These are phyloP conservation scores for Dusona sp. DNA, from an alignment of 2,888 invertebrate genomes.

Conservation along the genomic window DNA sequence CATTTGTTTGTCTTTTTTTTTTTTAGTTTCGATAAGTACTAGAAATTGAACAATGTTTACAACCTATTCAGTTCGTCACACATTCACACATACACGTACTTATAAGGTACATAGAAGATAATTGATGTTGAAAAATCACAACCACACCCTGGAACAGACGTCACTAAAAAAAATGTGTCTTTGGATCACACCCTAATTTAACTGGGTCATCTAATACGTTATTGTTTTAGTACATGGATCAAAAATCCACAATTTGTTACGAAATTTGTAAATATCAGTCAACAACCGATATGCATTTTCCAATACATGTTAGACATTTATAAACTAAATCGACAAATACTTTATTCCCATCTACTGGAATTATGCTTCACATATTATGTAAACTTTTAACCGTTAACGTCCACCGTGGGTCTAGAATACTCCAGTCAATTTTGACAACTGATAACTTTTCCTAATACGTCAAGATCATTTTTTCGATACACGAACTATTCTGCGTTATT, in stretches of 20 bases:
- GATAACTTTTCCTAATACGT: neutral
- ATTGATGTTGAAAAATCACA: conserved; percentile 1
- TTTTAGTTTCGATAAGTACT: neutral
- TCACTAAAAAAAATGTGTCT: neutral
- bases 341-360: neutral
- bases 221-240: conserved; percentile 8
- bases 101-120: conserved; percentile 6
- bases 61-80: conserved; percentile 8
- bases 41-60: neutral
- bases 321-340: neutral
- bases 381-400: neutral
- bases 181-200: neutral
- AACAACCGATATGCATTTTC: conserved; percentile 54
- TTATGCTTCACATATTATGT: neutral
- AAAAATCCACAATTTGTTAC: conserved; percentile 38
- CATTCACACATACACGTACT: neutral
- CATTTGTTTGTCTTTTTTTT: no score
- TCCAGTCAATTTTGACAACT: neutral
- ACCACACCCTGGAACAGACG: neutral
- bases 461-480: neutral
- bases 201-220: neutral
- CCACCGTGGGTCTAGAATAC: neutral
- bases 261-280: conserved; percentile 2
- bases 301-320: neutral
- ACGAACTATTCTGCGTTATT: neutral